Evolutionary conservation across 2,797 vertebrate species (phyloP), one percentile per base, ranked within the genome.

Genomic region (Myripristis jacobus): DNA sequence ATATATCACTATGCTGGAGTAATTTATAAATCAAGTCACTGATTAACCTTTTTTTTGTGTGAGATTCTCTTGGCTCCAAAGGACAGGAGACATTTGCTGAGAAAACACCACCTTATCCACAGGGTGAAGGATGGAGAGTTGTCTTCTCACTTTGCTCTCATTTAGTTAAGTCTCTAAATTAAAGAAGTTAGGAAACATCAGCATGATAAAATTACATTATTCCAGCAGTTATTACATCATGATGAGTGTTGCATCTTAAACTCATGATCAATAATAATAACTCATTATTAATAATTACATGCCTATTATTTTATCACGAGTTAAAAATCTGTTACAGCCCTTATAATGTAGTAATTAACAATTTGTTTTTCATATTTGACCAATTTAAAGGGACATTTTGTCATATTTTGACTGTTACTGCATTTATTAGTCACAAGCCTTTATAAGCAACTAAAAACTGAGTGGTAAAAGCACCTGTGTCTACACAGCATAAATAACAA

Each of bases 131-230:
- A 29, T 29, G 48, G 38, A 22, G 34, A 71, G 3, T 10, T 9
- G 53, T 75, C 64, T 24, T 53, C 29, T 52, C 24, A n/a, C 34
- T 61, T 54, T 68, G 48, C 38, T 61, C 51, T 70, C 44, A 54
- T 46, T 64, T 15, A 36, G 46, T 54, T 11, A 16, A 25, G 27
- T 60, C 46, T 61, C 13, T 22, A 13, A 55, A 59, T 54, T 43
- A 8, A 58, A 58, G 34, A 54, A 1, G 0, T 79, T 84, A 77
- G 46, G 25, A 80, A 82, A 85, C 58, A 69, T 52, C 53, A 48
- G 59, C 38, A 3, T 6, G 18, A 19, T 22, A 34, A 57, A 3
- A 29, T 3, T 29, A 6, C 6, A 29, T 29, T 6, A 29, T 29
- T 29, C 3, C 27, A 29, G 3, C 6, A 29, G 6, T 29, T 29